A percentile compares a stretch with the other conserved stretches of the same genome.
Conservation (phyloP, 2,113 vertebrate species). For the Calonectris borealis region DNA sequence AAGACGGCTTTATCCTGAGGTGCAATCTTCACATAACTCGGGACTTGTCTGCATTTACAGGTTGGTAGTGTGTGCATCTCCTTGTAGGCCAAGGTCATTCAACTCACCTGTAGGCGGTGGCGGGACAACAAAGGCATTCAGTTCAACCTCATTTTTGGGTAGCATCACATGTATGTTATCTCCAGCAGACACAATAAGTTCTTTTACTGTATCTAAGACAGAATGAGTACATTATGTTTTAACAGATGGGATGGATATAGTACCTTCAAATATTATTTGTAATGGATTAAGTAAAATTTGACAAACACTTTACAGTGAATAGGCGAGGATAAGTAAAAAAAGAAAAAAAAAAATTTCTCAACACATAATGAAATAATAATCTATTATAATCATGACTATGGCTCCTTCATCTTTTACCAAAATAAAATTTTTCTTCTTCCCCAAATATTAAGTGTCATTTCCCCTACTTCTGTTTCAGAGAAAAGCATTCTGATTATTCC, state of each 20-base stretch:
- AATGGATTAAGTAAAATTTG: neutral
- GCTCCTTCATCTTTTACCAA: neutral
- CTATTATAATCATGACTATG: neutral
- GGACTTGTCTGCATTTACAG: neutral
- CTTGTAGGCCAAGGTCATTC: neutral
- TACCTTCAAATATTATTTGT: neutral
- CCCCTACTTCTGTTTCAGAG: neutral
- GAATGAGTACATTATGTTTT: neutral
- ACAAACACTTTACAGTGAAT: neutral
- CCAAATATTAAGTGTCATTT: neutral
- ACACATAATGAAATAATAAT: neutral
- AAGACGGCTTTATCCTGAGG: neutral
- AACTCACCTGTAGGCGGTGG: conserved; percentile 70
- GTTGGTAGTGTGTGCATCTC: neutral
- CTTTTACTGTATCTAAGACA: conserved; percentile 56
- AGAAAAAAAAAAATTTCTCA: neutral
- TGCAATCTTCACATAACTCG: neutral
- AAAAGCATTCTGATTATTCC: neutral
- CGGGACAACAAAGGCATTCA: conserved; percentile 68
- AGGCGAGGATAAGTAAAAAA: neutral
- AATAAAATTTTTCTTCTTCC: neutral
- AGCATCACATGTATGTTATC: conserved; percentile 67
- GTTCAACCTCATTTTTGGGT: conserved; percentile 70
- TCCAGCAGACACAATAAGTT: conserved; percentile 72
- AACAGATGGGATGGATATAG: neutral